Evolutionary conservation across 2,888 invertebrate genomes (phyloP).

Genomic region (Papilio demoleus): DNA sequence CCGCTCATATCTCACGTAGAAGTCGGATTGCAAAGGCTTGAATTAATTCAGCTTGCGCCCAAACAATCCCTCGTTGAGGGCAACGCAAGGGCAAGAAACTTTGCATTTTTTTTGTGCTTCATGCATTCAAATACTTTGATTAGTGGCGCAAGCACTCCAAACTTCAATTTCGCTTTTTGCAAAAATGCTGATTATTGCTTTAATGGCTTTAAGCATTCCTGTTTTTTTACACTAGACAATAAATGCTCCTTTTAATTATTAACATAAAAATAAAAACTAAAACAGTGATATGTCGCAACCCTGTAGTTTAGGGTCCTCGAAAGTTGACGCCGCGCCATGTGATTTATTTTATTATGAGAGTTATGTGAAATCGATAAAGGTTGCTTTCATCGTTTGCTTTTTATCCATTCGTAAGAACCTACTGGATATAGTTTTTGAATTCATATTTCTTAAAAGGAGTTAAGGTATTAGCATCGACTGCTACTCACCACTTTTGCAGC

Average conservation of each 20-base stretch:
- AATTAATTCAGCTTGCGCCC: slow-evolving; percentile 51
- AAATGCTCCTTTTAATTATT: background rate
- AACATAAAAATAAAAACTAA: background rate
- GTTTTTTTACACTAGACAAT: no score
- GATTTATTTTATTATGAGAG: slow-evolving; percentile 59
- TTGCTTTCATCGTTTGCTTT: slow-evolving; percentile 37
- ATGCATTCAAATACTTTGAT: slow-evolving; percentile 39
- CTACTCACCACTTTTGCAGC: no score
- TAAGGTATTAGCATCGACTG: no score
- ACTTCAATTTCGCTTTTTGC: background rate
- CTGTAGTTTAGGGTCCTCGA: slow-evolving; percentile 41
- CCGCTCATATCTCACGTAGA: slow-evolving; percentile 55
- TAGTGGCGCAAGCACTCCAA: slow-evolving; percentile 27
- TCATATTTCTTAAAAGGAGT: no score
- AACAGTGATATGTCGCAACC: slow-evolving; percentile 21
- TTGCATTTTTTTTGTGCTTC: slow-evolving; percentile 45
- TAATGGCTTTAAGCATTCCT: background rate
- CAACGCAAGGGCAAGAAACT: slow-evolving; percentile 50
- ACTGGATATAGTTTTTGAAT: background rate
- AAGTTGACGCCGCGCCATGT: slow-evolving; percentile 44
- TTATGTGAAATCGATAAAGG: slow-evolving; percentile 62
- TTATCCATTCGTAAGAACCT: slow-evolving; percentile 31
- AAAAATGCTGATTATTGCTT: slow-evolving; percentile 21
- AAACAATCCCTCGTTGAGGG: slow-evolving; percentile 46
- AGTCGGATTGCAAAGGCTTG: slow-evolving; percentile 53